Base-by-base conservation (phyloP, 2,888 invertebrate genomes). In the Papilio elwesi region DNA sequence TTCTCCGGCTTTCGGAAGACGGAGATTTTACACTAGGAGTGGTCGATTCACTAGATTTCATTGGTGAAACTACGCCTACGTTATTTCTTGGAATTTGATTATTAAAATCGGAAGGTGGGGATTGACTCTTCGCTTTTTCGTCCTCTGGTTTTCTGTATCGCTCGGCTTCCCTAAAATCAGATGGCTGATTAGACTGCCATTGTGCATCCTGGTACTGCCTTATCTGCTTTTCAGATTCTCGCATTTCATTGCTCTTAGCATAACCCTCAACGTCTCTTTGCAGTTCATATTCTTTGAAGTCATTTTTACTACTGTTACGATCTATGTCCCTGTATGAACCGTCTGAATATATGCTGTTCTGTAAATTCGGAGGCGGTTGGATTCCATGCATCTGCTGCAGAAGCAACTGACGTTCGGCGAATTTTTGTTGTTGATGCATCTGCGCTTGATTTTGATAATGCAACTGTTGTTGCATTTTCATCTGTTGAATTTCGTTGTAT, bases 381-480 rank as follows among this genome's bases (percentile, higher is more conserved):
- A 93, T 90, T n/a, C 94, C 94, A 67, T 94, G 95, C 55, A 95
- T 94, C 76, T 95, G 95, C 76, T 95, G 95, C 76, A 95, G 94
- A 73, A 95, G 83, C 15, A 95, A 87, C 85, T 95, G 95, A 0
- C 95, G 87, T 82, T 95, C 92, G 62, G 95, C 95, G 83, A 95
- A 95, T 68, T 95, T 95, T 74, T 95, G 94, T 78, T 95, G 95
- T 81, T 95, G 95, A 77, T 95, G 94, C 88, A 95, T 94, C 78
- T 94, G 92, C 38, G 95, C 95, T 81, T 95, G 95, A 78, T 94
- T 95, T 77, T 95, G 95, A 76, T 95, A 95, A 77, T 94, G 95
- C 81, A 95, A 85, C 82, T 95, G 95, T 53, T 95, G 95, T 78
- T 95, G 95, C 77, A 95, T 83, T 84, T 95, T 95, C 90, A 95